Evolutionary conservation across 2,888 invertebrate species (phyloP).

Genomic region (Notocelia uddmanniana): DNA sequence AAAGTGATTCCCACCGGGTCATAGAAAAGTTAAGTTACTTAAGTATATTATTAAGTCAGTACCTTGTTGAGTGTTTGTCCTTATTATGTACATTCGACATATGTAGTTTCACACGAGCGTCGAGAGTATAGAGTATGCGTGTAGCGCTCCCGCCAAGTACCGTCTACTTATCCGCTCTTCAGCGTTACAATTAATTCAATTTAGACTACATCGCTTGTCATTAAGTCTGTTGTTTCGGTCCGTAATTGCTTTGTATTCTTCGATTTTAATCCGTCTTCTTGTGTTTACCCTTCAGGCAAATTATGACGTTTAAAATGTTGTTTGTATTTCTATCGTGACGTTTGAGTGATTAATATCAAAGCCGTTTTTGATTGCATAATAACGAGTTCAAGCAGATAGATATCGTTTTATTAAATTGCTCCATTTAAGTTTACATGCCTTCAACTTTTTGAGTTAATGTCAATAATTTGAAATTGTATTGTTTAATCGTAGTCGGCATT

Average conservation of each 20-base stretch:
- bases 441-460: conserved; percentile 30
- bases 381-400: conserved; percentile 54
- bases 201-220: conserved; percentile 54
- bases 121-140: conserved; percentile 36
- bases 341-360: conserved; percentile 69
- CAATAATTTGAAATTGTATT: conserved; percentile 37
- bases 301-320: conserved; percentile 66
- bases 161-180: conserved; percentile 39
- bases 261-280: conserved; percentile 61
- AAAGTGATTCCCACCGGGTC: conserved; percentile 47
- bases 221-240: conserved; percentile 53
- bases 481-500: conserved; percentile 29
- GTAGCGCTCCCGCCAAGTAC: conserved; percentile 13
- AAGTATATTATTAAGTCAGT: conserved; percentile 44
- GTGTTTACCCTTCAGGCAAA: conserved; percentile 66
- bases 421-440: conserved; percentile 41
- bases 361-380: conserved; percentile 77
- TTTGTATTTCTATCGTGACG: conserved; percentile 71
- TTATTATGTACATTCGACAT: conserved; percentile 35
- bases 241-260: conserved; percentile 62
- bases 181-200: conserved; percentile 53
- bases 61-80: conserved; percentile 45
- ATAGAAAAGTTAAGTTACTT: conserved; percentile 44
- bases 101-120: conserved; percentile 45
- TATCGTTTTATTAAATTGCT: conserved; percentile 54